Conservation (phyloP, 1,140 invertebrate genomes). For the Chironomus striatipennis region DNA sequence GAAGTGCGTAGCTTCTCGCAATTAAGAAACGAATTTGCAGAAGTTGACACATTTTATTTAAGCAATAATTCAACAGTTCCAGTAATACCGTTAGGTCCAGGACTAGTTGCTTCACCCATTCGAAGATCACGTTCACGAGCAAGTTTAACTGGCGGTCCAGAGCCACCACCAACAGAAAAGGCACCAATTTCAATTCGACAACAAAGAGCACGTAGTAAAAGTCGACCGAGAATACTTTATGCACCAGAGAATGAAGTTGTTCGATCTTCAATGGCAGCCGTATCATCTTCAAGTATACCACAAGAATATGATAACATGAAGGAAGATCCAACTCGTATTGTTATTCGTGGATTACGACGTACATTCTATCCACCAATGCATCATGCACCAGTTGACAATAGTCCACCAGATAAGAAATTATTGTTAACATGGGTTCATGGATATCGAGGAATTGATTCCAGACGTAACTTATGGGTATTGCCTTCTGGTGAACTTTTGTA, state of each 20-base stretch:
- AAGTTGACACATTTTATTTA: conserved; percentile 84
- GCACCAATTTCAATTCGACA: conserved; percentile 38
- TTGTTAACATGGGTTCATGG: conserved; percentile 93
- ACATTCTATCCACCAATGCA: conserved; percentile 82
- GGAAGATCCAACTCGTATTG: conserved; percentile 72
- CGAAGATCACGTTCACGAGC: conserved; percentile 61
- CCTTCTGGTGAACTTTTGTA: conserved; percentile 89
- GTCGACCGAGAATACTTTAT: conserved; percentile 65
- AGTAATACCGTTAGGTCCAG: conserved; percentile 34
- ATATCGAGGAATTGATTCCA: conserved; percentile 80
- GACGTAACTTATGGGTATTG: conserved; percentile 81
- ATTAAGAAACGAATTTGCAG: conserved; percentile 80
- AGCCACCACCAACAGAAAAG: conserved; percentile 46
- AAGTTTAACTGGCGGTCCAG: conserved; percentile 32
- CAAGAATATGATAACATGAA: conserved; percentile 43
- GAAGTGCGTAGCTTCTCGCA: conserved; percentile 90
- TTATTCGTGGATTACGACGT: conserved; percentile 71
- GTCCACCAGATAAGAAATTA: conserved; percentile 76
- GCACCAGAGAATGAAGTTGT: conserved; percentile 70
- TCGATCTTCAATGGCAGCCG: conserved; percentile 40
- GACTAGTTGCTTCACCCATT: conserved; percentile 50
- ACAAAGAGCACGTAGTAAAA: conserved; percentile 68
- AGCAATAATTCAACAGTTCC: conserved; percentile 47
- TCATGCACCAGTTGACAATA: conserved; percentile 67
- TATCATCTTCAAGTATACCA: not conserved